Conservation (phyloP, 2,797 vertebrate species). For the Sitta carolinensis region DNA sequence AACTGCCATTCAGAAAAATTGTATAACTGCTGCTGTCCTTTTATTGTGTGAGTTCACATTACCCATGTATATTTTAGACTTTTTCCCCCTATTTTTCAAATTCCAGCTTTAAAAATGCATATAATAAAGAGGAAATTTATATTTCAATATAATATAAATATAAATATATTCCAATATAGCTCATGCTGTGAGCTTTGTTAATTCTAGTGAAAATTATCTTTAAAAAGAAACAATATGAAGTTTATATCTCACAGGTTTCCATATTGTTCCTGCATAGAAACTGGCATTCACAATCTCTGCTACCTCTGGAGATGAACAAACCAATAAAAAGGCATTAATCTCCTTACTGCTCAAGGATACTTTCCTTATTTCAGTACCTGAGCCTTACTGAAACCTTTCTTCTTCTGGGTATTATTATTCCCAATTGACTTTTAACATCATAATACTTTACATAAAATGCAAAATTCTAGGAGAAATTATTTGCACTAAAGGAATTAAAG, state of each 20-base stretch:
- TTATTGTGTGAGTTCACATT: not conserved
- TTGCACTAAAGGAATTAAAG: not conserved
- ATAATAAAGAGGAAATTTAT: not conserved
- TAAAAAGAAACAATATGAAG: not conserved
- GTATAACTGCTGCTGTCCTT: not conserved
- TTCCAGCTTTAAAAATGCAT: not conserved
- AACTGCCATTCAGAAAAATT: constrained; percentile 4
- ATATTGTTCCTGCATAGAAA: not conserved
- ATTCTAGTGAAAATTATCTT: not conserved
- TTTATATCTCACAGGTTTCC: not conserved
- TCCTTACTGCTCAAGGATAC: not conserved
- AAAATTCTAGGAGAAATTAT: not conserved
- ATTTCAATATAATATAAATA: no score
- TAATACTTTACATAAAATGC: not conserved
- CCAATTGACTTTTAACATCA: not conserved
- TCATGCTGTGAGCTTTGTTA: not conserved
- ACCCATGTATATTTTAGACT: not conserved
- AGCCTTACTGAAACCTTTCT: not conserved
- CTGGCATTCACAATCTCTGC: not conserved
- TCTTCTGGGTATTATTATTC: not conserved
- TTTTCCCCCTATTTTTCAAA: not conserved
- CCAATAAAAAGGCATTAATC: not conserved
- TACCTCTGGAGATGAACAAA: not conserved
- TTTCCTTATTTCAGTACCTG: not conserved
- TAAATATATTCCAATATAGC: not conserved